A percentile compares a stretch with the other conserved stretches of the same genome.
Conservation (phyloP, 2,113 vertebrate genomes). For the Sinocyclocheilus maitianheensis region DNA sequence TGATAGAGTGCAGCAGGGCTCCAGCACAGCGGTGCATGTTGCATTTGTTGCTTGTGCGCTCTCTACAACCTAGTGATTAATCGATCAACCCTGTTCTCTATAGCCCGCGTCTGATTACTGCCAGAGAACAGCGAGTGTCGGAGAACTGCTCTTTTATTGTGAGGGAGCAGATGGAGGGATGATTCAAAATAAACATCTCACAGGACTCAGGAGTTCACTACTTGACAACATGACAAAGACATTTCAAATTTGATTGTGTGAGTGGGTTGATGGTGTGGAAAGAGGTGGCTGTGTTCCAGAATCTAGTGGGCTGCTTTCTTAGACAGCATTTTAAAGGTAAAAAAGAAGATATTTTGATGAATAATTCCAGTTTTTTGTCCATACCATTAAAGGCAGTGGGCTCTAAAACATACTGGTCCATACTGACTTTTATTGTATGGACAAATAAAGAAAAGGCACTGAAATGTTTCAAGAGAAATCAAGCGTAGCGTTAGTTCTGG, state of each 20-base stretch:
- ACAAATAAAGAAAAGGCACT: no score
- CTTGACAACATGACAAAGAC: slow-evolving; percentile 15
- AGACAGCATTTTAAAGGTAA: not conserved
- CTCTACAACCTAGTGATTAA: slow-evolving; percentile 38
- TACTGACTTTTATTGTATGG: not conserved
- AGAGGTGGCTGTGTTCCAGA: not conserved
- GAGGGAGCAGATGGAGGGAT: slow-evolving; percentile 17
- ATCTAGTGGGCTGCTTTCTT: not conserved
- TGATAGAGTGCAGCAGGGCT: slow-evolving; percentile 27
- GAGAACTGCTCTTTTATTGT: slow-evolving; percentile 24
- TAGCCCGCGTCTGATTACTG: not conserved
- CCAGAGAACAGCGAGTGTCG: not conserved
- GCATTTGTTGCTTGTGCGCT: slow-evolving; percentile 31
- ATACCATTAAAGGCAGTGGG: not conserved
- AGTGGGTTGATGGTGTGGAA: not conserved
- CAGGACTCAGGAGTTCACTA: slow-evolving; percentile 12
- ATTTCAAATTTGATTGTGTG: not conserved
- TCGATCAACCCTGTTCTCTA: slow-evolving; percentile 32
- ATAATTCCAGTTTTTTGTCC: not conserved
- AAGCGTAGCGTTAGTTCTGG: no score
- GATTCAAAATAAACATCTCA: slow-evolving; percentile 31
- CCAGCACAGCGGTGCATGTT: slow-evolving; percentile 14
- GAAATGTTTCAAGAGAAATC: not conserved
- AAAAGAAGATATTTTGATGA: not conserved
- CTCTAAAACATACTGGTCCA: not conserved